phyloP scores from a whole-genome alignment of 2,888 invertebrate species.

The Leptopterna dolabrata region DNA sequence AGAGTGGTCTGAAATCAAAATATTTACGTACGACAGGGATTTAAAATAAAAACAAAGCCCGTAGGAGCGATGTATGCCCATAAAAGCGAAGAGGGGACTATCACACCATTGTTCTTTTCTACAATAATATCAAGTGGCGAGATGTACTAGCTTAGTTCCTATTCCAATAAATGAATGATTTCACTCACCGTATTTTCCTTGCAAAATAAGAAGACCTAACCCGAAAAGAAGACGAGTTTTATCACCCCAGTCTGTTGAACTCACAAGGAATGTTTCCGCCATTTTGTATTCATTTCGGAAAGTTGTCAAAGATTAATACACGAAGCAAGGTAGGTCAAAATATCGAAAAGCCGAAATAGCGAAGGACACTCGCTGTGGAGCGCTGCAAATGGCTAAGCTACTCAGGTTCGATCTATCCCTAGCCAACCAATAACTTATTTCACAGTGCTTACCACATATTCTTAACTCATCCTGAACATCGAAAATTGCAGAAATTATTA shows the following conservation, averaged over 20 bases:
- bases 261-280: conserved; percentile 51
- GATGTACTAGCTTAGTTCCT: neutral
- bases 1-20: neutral
- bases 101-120: neutral
- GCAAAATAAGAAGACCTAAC: conserved; percentile 41
- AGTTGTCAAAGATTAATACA: conserved; percentile 11
- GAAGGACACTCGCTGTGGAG: no score
- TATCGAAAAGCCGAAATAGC: no score
- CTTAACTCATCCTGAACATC: no score
- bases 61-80: neutral
- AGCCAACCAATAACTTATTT: no score
- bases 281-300: conserved; percentile 39
- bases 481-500: no score
- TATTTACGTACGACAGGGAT: neutral
- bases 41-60: conserved; percentile 11
- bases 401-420: no score
- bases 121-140: neutral
- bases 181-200: conserved; percentile 54
- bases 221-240: conserved; percentile 51
- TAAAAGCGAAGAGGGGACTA: neutral
- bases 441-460: no score
- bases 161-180: neutral
- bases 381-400: no score
- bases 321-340: neutral
- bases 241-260: conserved; percentile 43